These are phyloP conservation scores for Recurvirostra avosetta DNA, from an alignment of 2,113 vertebrate species.

Conservation along the genomic window DNA sequence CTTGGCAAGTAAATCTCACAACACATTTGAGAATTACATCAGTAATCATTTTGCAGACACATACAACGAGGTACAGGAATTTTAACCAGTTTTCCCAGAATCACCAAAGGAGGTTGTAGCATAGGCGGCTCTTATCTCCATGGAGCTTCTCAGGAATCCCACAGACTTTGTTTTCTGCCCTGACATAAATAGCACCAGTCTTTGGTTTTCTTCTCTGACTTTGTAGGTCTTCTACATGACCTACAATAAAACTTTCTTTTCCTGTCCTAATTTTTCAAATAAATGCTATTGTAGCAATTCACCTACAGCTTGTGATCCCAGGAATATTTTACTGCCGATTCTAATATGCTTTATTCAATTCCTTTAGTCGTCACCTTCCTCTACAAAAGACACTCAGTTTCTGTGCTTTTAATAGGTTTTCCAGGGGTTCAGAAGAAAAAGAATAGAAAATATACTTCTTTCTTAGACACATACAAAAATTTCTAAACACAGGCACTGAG, in stretches of 20 bases:
- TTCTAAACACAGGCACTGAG: neutral
- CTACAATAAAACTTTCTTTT: neutral
- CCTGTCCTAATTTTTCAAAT: neutral
- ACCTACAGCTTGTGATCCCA: neutral
- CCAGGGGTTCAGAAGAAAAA: neutral
- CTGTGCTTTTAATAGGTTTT: neutral
- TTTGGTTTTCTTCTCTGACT: neutral
- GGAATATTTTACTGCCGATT: neutral
- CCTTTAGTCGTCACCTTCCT: neutral
- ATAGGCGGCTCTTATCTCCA: neutral
- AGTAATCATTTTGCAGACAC: slow-evolving; percentile 39
- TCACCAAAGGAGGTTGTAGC: neutral
- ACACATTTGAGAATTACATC: slow-evolving; percentile 50
- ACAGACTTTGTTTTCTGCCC: slow-evolving; percentile 1
- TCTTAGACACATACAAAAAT: neutral
- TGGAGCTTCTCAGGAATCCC: slow-evolving; percentile 1
- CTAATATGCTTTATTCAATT: neutral
- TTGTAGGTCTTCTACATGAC: neutral
- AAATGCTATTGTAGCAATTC: neutral
- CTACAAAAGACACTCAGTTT: neutral
- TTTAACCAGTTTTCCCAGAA: slow-evolving; percentile 43
- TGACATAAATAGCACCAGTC: neutral
- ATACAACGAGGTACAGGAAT: neutral
- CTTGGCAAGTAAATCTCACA: slow-evolving; percentile 57
- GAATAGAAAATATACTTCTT: neutral